Evolutionary conservation across 2,888 invertebrate species (phyloP).

Genomic region (Neria commutata): DNA sequence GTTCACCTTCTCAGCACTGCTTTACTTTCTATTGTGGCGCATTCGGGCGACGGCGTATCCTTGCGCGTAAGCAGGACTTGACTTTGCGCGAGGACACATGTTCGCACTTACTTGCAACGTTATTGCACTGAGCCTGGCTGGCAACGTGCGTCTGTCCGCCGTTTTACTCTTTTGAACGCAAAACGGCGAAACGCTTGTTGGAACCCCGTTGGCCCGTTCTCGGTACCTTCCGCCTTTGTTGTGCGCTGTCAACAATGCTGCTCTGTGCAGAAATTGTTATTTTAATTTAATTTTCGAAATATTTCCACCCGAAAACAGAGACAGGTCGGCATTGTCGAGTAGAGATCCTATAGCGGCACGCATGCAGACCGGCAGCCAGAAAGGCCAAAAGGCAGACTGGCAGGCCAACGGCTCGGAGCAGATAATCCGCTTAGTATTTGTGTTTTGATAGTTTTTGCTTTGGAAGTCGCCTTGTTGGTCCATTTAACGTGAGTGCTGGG

Average conservation of each 20-base stretch:
- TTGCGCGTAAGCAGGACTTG: not conserved
- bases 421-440: conserved; percentile 1
- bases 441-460: not conserved
- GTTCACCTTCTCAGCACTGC: not conserved
- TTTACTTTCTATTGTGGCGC: not conserved
- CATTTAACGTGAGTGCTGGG: too few relatives aligned
- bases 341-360: not conserved
- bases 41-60: not conserved
- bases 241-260: not conserved
- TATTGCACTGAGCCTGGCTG: not conserved
- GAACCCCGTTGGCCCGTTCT: not conserved
- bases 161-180: not conserved
- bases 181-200: not conserved
- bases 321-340: not conserved
- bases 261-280: not conserved
- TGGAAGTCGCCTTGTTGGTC: too few relatives aligned
- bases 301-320: not conserved
- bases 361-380: too few relatives aligned
- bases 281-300: conserved; percentile 1
- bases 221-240: not conserved
- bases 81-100: not conserved
- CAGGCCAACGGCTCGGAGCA: too few relatives aligned
- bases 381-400: too few relatives aligned
- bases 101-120: not conserved
- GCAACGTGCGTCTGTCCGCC: not conserved